Conservation (phyloP, 1,140 invertebrate genomes). For the Drosophila rufa region DNA sequence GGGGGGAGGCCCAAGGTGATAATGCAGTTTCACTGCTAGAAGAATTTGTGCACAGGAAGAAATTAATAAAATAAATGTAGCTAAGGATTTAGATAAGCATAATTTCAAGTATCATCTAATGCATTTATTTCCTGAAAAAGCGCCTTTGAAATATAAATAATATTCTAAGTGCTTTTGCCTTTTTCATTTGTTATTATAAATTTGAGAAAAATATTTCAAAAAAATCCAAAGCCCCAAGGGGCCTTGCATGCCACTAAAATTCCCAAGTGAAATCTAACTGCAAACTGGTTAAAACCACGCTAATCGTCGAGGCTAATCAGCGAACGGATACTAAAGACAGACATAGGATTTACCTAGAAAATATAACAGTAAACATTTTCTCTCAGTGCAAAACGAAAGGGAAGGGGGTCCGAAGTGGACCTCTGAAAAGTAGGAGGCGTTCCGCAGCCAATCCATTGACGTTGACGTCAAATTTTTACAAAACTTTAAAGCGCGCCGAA, state of each 20-base stretch:
- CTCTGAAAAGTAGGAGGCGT: conserved; percentile 17
- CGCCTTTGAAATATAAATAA: no score
- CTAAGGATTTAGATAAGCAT: accelerated
- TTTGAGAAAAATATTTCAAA: no score
- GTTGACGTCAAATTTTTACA: conserved; percentile 49
- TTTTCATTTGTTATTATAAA: neutral
- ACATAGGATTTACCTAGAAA: no score
- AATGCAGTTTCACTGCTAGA: conserved; percentile 67
- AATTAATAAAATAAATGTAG: neutral
- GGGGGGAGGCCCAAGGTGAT: conserved; percentile 67
- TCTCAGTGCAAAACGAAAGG: conserved; percentile 12
- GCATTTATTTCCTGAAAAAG: no score
- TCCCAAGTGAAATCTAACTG: no score
- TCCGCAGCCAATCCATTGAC: conserved; percentile 50
- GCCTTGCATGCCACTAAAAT: no score
- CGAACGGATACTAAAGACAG: no score
- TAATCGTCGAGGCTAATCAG: no score
- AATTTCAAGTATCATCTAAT: no score
- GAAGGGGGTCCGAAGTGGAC: conserved; percentile 5
- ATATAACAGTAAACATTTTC: neutral
- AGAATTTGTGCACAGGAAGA: conserved; percentile 27
- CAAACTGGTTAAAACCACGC: no score
- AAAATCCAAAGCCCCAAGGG: no score
- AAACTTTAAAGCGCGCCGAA: conserved; percentile 77
- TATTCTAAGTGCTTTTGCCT: neutral